Evolutionary conservation across 2,797 vertebrate species (phyloP), one percentile per base, ranked within the genome.

Genomic region (Pantherophis vulpinus): DNA sequence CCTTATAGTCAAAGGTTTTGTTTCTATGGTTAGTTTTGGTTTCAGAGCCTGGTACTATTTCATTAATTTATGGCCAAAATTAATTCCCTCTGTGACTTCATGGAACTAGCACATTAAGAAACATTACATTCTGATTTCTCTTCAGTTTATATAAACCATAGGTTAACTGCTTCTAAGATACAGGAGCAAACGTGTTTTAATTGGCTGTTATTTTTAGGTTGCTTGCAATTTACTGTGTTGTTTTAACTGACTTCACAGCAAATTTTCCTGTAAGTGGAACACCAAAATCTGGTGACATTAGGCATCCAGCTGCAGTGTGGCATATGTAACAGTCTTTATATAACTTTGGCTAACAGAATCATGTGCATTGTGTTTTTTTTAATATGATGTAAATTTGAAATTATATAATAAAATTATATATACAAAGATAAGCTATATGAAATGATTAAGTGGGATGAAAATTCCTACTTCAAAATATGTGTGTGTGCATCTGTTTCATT

Each of bases 321-420:
- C 37, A 96, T 93, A 56, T 58, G 0, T 47, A 94, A 89, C 0
- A 54, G 0, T 42, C 1, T 95, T 94, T 94, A 94, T 58, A 5
- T 60, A 93, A 95, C 74, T 89, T 94, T 94, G 10, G 58, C 86
- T 8, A 87, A 55, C 89, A 7, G 90, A 0, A 0, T 13, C 93
- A 16, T 0, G 0, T 3, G 0, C 0, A 20, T 79, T 93, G 88
- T 95, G 93, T 93, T 94, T n/a, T 79, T 70, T 86, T 3, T 88
- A 42, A n/a, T 58, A 87, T 29, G 93, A 0, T 8, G 94, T 94
- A 94, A 11, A 90, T 14, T 91, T 94, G 94, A 56, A 32, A 13
- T 51, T n/a, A 55, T 56, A 0, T 86, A 92, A 61, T 0, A 66
- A 55, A 12, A 93, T 92, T 3, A 29, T 86, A 1, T 0, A 51